Percentiles rank a stretch among this genome's conserved stretches.
Conservation (phyloP, 2,113 vertebrate genomes). For the Notechis scutatus region DNA sequence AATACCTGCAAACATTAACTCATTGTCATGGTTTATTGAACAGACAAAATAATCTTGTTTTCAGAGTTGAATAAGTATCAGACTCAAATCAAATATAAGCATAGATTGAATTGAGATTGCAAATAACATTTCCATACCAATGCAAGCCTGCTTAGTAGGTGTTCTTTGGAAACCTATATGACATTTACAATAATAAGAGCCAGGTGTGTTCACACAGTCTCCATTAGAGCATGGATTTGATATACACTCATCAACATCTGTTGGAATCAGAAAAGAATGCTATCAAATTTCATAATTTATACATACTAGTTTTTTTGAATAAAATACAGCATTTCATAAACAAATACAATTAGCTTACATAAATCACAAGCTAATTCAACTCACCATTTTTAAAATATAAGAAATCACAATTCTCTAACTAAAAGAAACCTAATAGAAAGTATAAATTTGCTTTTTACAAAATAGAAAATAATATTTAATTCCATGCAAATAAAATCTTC, state of each 20-base stretch:
- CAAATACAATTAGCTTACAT: slow-evolving; percentile 1
- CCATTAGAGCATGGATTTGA: slow-evolving; percentile 73
- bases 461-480: background rate
- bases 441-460: background rate
- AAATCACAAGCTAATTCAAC: background rate
- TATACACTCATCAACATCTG: slow-evolving; percentile 77
- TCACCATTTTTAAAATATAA: background rate
- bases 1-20: background rate
- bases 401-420: background rate
- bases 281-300: background rate
- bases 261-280: slow-evolving; percentile 27
- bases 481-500: background rate
- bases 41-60: rapidly evolving
- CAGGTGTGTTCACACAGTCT: slow-evolving; percentile 77
- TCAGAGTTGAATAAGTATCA: background rate
- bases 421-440: background rate
- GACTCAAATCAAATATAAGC: slow-evolving; percentile 3
- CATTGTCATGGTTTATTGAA: background rate
- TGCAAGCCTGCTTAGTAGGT: slow-evolving; percentile 72
- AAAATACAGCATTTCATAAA: slow-evolving; percentile 5
- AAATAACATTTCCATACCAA: slow-evolving; percentile 63
- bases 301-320: background rate
- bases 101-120: background rate
- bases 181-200: slow-evolving; percentile 79
- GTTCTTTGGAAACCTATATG: slow-evolving; percentile 72